Conservation (phyloP, 2,113 vertebrate species). For the Nycticryphes semicollaris region DNA sequence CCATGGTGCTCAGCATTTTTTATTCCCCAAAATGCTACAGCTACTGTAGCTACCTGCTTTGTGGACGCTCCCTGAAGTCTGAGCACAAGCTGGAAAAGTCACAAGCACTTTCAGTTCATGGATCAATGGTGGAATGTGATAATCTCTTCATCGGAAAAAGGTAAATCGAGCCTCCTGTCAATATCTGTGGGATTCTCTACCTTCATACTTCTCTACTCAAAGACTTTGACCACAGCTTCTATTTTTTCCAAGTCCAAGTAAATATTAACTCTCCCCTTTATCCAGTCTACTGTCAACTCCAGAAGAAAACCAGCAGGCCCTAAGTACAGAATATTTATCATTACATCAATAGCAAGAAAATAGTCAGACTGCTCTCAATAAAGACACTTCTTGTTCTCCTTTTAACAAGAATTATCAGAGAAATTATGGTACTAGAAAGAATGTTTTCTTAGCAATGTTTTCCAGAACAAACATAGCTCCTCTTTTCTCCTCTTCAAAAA, state of each 20-base stretch:
- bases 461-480: neutral
- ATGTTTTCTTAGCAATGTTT: neutral
- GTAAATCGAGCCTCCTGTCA: neutral
- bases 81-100: neutral
- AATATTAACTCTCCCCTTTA: slow-evolving; percentile 17
- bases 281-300: neutral
- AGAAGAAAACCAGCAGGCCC: neutral
- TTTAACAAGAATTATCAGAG: neutral
- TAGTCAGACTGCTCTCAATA: neutral
- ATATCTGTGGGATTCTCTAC: neutral
- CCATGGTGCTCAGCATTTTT: neutral
- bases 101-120: neutral
- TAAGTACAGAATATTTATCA: neutral
- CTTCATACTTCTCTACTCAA: neutral
- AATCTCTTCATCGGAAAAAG: neutral
- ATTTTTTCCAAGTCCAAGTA: neutral
- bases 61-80: neutral
- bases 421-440: neutral
- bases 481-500: neutral
- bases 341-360: neutral
- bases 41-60: neutral
- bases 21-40: neutral
- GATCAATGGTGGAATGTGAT: neutral
- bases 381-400: neutral
- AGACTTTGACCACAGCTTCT: neutral